Evolutionary conservation across 2,113 vertebrate species (phyloP).

Genomic region (Hoplias malabaricus): DNA sequence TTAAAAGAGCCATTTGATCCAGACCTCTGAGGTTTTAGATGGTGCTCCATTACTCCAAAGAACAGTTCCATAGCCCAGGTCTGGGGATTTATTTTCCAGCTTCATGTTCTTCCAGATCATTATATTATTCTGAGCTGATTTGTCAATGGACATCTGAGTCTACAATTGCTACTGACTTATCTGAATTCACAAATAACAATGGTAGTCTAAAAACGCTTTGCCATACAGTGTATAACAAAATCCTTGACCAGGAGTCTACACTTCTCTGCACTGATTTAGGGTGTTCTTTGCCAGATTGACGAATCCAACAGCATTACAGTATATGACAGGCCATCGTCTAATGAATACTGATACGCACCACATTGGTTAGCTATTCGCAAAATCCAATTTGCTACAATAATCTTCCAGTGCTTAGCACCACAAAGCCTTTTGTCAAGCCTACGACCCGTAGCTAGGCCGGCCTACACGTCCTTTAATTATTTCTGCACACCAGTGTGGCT

Average conservation of each 20-base stretch:
- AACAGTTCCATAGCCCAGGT: too few species aligned
- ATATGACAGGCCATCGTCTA: conserved; percentile 17
- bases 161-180: too few species aligned
- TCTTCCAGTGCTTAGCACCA: conserved; percentile 15
- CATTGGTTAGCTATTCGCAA: conserved; percentile 39
- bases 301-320: background rate
- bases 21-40: too few species aligned
- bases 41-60: too few species aligned
- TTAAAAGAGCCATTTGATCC: too few species aligned
- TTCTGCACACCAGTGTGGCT: conserved; percentile 2
- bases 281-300: background rate
- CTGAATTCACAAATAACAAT: too few species aligned
- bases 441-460: conserved; percentile 10
- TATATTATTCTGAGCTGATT: too few species aligned
- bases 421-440: conserved; percentile 39
- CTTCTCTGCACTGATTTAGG: background rate
- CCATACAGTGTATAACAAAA: background rate
- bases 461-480: conserved; percentile 39
- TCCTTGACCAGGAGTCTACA: background rate
- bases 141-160: too few species aligned
- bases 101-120: too few species aligned
- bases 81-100: too few species aligned
- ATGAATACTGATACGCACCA: conserved; percentile 28
- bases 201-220: too few species aligned
- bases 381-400: conserved; percentile 52